Conservation (phyloP, 1,140 invertebrate species). For the Monomorium pharaonis region DNA sequence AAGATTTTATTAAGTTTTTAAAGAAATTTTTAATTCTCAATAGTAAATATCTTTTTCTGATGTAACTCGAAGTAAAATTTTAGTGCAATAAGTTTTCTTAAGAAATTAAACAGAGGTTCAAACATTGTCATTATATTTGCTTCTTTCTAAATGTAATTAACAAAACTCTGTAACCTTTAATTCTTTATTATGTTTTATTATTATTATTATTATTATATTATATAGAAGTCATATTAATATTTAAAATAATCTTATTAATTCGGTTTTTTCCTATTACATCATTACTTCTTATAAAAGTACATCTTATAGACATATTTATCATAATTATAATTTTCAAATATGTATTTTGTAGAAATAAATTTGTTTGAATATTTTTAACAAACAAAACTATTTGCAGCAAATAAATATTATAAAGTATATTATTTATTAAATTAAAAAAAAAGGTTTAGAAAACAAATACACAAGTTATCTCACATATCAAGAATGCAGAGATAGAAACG, state of each 20-base stretch:
- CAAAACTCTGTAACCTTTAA: neutral
- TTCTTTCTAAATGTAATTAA: neutral
- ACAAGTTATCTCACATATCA: neutral
- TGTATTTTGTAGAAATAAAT: neutral
- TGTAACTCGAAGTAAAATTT: neutral
- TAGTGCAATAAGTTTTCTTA: neutral
- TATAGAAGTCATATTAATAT: too few relatives aligned
- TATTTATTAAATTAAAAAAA: too few relatives aligned
- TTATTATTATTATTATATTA: too few relatives aligned
- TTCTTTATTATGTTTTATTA: neutral
- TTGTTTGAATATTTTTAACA: neutral
- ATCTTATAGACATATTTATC: neutral
- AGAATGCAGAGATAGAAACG: constrained; percentile 41
- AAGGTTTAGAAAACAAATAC: neutral
- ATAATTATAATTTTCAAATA: constrained; percentile 11
- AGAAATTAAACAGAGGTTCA: neutral
- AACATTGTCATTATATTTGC: neutral
- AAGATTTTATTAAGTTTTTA: neutral
- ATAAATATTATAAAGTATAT: neutral
- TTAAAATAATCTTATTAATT: neutral
- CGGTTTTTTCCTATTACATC: neutral
- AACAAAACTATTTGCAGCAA: constrained; percentile 1
- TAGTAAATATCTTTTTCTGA: neutral
- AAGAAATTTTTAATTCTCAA: neutral
- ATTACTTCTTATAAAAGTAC: neutral